Evolutionary conservation across 2,113 vertebrate genomes (phyloP), one percentile per base, ranked within the genome.

Genomic region (Gallinago jamesoni): DNA sequence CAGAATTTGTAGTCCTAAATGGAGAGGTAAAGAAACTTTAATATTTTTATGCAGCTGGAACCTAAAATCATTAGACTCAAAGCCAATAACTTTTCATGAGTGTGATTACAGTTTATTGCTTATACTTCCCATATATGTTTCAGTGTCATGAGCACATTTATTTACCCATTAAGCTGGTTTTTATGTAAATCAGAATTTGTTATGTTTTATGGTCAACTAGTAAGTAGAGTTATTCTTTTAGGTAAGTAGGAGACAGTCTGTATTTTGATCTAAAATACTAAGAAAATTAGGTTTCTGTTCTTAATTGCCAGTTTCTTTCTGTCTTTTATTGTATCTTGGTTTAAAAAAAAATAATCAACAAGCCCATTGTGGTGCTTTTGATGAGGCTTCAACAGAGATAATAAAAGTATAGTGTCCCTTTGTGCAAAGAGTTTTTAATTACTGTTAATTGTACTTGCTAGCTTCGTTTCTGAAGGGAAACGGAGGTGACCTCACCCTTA

Each of bases 381-480:
- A 85, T 95, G 55, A 88, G 94, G 47, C 74, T 85, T 93, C 63
- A 76, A 3, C 62, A 78, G 87, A 91, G 96, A 91, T 96, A 90
- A 89, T 93, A 73, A 73, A 95, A 92, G 78, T 95, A 60, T 66
- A 96, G 82, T 93, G 93, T 90, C 96, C 73, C 64, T 96, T 95
- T 96, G 93, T 97, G 81, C 94, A 97, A 97, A 84, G 92, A 75
- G n/a, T 60, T 96, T 89, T 95, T 93, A 96, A 90, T 96, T 79
- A 84, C 56, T 80, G 75, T 89, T 92, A 84, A 75, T 94, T 79
- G 76, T 91, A 85, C 78, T 96, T 92, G 45, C 73, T 92, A 60
- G 87, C 87, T 81, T 78, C 23, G 17, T 72, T 91, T 84, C 39
- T 91, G 83, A 93, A 89, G 66, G 87, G 70, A 87, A 84, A 31